Evolutionary conservation across 2,113 vertebrate genomes (phyloP), one percentile per base, ranked within the genome.

Genomic region (Telmatochromis brichardi): DNA sequence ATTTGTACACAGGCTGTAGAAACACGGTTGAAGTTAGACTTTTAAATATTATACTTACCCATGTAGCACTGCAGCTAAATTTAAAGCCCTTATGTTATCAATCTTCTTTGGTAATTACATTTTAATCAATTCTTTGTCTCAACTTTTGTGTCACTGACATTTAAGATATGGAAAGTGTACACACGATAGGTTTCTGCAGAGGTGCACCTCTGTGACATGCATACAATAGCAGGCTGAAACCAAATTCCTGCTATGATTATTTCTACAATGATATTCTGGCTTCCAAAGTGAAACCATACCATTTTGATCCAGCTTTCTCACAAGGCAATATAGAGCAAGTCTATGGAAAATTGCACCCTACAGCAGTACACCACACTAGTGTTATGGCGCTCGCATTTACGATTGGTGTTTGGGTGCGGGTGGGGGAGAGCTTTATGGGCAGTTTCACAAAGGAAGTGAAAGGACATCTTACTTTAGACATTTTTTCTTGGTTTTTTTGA

Each of bases 331-430:
- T 90, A 82, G 82, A 94, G 90, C 88, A 90, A 87, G 90, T 92
- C 90, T 93, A 94, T 91, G 91, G 94, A 93, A 93, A 94, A 95
- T 93, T 92, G 54, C 33, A 84, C 93, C 94, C 93, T 93, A 57
- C 81, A 94, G 94, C 94, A 82, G 87, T 94, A 93, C 93, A 92
- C 92, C 85, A 89, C 82, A 90, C 71, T 80, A 60, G 85, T 78
- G 91, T 88, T 90, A 92, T 94, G 90, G 86, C 90, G 81, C 76
- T 83, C 31, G 88, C 83, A 87, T 91, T 91, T 90, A 88, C 82
- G 90, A 87, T 90, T 89, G 89, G 92, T 90, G 86, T 89, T 91
- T 54, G 79, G 23, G 51, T 76, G 80, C 11, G 65, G 83, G 82
- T 57, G 80, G 84, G 87, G 65, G 85, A 82, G 88, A 80, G 82